Conservation (phyloP, 2,113 vertebrate species). For the Salvelinus sp. region DNA sequence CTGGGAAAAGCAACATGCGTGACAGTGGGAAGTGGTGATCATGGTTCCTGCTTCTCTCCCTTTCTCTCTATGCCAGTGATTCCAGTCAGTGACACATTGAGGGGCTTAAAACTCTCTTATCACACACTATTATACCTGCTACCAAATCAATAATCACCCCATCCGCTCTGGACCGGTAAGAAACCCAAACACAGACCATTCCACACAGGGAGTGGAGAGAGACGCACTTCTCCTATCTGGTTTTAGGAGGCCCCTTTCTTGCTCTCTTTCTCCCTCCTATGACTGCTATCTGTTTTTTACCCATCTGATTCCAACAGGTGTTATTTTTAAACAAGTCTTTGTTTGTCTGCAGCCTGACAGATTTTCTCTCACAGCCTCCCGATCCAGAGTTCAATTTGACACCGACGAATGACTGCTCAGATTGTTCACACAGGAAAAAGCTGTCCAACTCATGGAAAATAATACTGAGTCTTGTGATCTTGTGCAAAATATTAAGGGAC, state of each 20-base stretch:
- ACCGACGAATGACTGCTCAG: constrained; percentile 31
- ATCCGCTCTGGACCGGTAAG: constrained; percentile 62
- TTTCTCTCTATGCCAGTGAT: constrained; percentile 31
- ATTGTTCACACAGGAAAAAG: constrained; percentile 30
- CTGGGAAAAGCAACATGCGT: constrained; percentile 41
- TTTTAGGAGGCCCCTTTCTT: constrained; percentile 11
- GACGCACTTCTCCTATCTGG: constrained; percentile 14
- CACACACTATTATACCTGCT: constrained; percentile 53
- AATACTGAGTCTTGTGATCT: constrained; percentile 4
- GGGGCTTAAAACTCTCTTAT: constrained; percentile 59
- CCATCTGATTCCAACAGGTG: constrained; percentile 47
- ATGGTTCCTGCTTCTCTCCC: constrained; percentile 37
- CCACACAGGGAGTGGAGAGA: constrained; percentile 40
- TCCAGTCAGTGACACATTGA: constrained; percentile 43
- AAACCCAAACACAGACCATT: constrained; percentile 42
- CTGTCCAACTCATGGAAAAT: constrained; percentile 15
- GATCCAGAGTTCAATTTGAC: constrained; percentile 43
- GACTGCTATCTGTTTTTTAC: constrained; percentile 53
- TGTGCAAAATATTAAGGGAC: constrained; percentile 15
- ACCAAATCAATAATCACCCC: constrained; percentile 58
- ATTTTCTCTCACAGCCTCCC: constrained; percentile 23
- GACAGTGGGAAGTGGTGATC: constrained; percentile 51
- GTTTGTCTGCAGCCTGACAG: constrained; percentile 49
- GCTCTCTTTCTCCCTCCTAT: not conserved
- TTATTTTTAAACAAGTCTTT: constrained; percentile 27